phyloP scores from a whole-genome alignment of 2,888 invertebrate genomes.

The Callosobruchus maculatus region DNA sequence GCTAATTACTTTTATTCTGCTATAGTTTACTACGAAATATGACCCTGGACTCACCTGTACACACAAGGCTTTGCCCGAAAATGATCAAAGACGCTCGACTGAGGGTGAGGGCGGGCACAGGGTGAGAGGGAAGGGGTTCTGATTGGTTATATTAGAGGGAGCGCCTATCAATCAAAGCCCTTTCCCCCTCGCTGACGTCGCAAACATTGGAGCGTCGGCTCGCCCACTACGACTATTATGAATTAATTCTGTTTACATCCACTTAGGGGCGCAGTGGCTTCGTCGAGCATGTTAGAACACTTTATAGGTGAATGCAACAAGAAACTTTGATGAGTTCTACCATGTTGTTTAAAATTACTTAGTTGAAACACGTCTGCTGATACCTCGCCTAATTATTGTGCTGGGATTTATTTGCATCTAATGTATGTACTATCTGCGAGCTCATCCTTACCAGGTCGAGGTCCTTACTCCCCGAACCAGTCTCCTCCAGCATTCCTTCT shows the following conservation, averaged over 20 bases:
- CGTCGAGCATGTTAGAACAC: neutral
- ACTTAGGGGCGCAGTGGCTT: constrained; percentile 19
- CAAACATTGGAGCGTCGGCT: neutral
- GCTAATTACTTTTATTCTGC: too few species aligned
- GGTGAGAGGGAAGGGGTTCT: neutral
- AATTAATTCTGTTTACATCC: constrained; percentile 39
- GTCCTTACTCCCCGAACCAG: too few species aligned
- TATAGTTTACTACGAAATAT: neutral
- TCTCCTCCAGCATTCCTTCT: too few species aligned
- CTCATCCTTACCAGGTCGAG: too few species aligned
- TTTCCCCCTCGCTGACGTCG: neutral
- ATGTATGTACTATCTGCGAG: too few species aligned
- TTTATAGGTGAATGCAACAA: neutral
- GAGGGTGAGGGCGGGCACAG: neutral
- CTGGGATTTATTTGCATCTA: too few species aligned
- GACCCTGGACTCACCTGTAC: neutral
- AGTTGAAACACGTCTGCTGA: too few species aligned
- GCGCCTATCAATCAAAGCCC: constrained; percentile 37
- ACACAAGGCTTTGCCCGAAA: neutral
- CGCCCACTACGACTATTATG: constrained; percentile 26
- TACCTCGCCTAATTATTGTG: too few species aligned
- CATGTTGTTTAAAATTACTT: too few species aligned
- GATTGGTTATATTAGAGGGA: constrained; percentile 35
- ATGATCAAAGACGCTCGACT: neutral
- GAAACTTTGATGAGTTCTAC: too few species aligned